phyloP scores from a whole-genome alignment of 2,797 vertebrate genomes.

The Hipposideros larvatus region DNA sequence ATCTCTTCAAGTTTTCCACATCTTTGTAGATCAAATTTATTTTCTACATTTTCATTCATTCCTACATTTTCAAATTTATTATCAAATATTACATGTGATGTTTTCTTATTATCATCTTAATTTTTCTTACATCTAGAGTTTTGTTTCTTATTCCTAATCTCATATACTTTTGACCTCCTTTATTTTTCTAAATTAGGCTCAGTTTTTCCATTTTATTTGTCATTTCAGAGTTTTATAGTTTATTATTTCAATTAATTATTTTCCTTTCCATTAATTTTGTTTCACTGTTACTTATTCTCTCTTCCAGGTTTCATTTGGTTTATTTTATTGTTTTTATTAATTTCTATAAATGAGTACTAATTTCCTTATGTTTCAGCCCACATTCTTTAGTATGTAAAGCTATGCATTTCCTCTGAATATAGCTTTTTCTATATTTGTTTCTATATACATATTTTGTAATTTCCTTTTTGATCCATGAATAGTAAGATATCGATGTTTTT shows the following conservation, averaged over 20 bases:
- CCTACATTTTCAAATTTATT: background rate
- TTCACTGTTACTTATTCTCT: background rate
- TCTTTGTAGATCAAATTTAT: background rate
- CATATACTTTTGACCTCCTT: background rate
- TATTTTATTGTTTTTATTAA: conserved; percentile 28
- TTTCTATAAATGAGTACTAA: background rate
- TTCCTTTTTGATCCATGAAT: background rate
- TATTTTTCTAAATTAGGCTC: background rate
- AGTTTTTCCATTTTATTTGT: conserved; percentile 25
- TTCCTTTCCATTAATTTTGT: conserved; percentile 14
- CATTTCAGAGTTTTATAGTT: background rate
- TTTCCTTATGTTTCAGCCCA: background rate
- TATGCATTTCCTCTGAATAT: conserved; percentile 3
- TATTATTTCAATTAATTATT: background rate
- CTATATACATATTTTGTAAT: background rate
- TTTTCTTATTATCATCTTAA: background rate
- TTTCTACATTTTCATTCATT: background rate
- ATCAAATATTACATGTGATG: background rate
- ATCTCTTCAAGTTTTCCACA: background rate
- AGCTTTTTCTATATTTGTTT: background rate
- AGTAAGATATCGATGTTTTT: background rate
- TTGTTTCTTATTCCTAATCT: conserved; percentile 1
- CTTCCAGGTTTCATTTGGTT: background rate
- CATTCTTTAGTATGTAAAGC: background rate
- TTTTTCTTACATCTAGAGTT: background rate